These are phyloP conservation scores for Lineus longissimus DNA, from an alignment of 1,140 invertebrate species.

Conservation along the genomic window DNA sequence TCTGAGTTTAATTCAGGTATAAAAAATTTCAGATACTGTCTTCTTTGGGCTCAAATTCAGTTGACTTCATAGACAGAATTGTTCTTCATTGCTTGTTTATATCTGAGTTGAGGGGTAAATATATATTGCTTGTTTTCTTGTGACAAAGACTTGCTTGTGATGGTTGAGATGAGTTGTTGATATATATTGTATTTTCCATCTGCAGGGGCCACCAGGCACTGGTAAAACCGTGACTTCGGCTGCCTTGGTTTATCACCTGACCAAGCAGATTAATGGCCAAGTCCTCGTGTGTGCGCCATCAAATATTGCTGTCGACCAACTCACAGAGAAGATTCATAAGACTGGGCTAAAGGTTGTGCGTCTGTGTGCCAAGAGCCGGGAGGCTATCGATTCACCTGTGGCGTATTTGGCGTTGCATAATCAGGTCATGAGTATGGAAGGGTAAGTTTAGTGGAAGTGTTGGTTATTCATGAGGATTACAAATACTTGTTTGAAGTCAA, in stretches of 20 bases:
- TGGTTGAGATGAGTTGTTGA: no score
- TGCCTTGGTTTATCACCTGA: constrained; percentile 97
- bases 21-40: no score
- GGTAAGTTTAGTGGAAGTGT: constrained; percentile 43
- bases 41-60: constrained; percentile 7
- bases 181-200: constrained; percentile 5
- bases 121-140: no score
- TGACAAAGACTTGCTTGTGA: no score
- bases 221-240: constrained; percentile 99
- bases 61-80: not conserved
- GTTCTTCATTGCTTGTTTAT: not conserved
- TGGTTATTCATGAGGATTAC: no score
- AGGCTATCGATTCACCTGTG: constrained; percentile 96
- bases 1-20: constrained; percentile 89
- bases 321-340: constrained; percentile 97
- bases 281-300: constrained; percentile 98
- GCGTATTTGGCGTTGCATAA: constrained; percentile 96
- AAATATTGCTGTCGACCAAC: constrained; percentile 98
- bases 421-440: constrained; percentile 90
- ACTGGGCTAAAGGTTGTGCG: constrained; percentile 95
- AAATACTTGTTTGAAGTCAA: no score
- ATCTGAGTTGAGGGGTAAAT: no score
- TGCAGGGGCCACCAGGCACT: constrained; percentile 76
- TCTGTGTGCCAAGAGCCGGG: constrained; percentile 94
- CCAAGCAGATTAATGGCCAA: constrained; percentile 84